phyloP scores from a whole-genome alignment of 1,140 invertebrate genomes.

The Propsilocerus akamusi region DNA sequence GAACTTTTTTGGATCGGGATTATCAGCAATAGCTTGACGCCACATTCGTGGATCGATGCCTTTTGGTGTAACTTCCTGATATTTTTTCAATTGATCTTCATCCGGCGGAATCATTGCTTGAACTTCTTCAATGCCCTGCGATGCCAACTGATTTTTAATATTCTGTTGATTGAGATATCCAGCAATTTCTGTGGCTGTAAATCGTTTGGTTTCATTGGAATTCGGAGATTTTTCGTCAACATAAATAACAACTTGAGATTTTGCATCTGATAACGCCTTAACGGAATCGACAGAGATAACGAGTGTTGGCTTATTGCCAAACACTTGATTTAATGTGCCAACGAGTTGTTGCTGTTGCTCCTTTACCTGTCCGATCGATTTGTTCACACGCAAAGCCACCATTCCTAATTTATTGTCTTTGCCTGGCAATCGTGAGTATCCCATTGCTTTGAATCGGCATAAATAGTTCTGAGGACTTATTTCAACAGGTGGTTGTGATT shows the following conservation, averaged over 20 bases:
- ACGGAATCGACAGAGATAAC: constrained; percentile 56
- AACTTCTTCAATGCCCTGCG: constrained; percentile 41
- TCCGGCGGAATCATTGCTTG: constrained; percentile 43
- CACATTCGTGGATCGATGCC: constrained; percentile 63
- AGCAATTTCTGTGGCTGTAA: constrained; percentile 53
- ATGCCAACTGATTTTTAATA: constrained; percentile 46
- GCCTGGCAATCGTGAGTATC: constrained; percentile 66
- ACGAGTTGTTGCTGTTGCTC: constrained; percentile 51
- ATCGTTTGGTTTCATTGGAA: constrained; percentile 36
- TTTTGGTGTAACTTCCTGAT: constrained; percentile 68
- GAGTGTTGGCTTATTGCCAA: constrained; percentile 72
- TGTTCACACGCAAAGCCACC: constrained; percentile 64
- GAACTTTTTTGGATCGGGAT: constrained; percentile 73
- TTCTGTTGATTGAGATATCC: constrained; percentile 44
- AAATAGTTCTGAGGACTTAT: constrained; percentile 78
- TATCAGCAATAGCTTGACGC: constrained; percentile 83
- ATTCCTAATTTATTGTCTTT: constrained; percentile 74
- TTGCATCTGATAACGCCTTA: constrained; percentile 50
- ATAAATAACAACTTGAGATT: constrained; percentile 60
- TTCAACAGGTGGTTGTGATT: constrained; percentile 48
- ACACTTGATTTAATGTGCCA: constrained; percentile 39
- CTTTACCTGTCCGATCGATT: constrained; percentile 24
- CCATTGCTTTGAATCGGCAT: constrained; percentile 83
- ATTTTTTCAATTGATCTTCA: constrained; percentile 63
- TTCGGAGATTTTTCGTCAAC: constrained; percentile 57